phyloP scores from a whole-genome alignment of 2,797 vertebrate genomes.

The Rhadinocentrus ornatus region DNA sequence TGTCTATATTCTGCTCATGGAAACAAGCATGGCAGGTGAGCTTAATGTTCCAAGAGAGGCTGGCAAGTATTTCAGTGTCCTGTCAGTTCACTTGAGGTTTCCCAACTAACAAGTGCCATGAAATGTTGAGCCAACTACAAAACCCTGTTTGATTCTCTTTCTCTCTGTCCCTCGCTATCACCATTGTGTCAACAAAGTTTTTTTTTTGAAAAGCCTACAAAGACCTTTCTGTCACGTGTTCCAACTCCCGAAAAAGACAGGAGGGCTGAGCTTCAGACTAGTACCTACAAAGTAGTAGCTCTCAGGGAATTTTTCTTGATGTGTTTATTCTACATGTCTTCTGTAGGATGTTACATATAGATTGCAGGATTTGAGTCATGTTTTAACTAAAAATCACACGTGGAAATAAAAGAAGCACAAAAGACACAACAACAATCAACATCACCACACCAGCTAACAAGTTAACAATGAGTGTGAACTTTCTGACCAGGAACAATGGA shows the following conservation, averaged over 20 bases:
- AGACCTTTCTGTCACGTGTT: conserved; percentile 76
- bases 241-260: conserved; percentile 68
- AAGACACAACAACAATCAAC: conserved; percentile 4
- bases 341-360: neutral
- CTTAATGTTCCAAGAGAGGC: conserved; percentile 55
- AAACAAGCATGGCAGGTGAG: conserved; percentile 50
- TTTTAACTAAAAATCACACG: neutral
- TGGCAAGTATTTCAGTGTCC: conserved; percentile 55
- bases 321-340: neutral
- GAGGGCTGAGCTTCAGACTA: conserved; percentile 16
- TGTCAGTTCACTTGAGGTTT: conserved; percentile 47
- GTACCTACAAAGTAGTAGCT: conserved; percentile 4
- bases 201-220: conserved; percentile 76
- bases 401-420: conserved; percentile 12
- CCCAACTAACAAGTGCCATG: conserved; percentile 47
- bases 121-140: conserved; percentile 30
- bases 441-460: conserved; percentile 1
- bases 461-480: conserved; percentile 36
- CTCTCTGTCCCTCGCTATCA: conserved; percentile 27
- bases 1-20: conserved; percentile 60
- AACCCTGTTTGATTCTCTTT: neutral
- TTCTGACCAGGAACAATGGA: conserved; percentile 53
- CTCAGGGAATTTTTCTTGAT: conserved; percentile 3
- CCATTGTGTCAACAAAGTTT: conserved; percentile 70
- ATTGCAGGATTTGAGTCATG: neutral